These are phyloP conservation scores for Crotophaga sulcirostris DNA, from an alignment of 2,113 vertebrate genomes.

Conservation along the genomic window DNA sequence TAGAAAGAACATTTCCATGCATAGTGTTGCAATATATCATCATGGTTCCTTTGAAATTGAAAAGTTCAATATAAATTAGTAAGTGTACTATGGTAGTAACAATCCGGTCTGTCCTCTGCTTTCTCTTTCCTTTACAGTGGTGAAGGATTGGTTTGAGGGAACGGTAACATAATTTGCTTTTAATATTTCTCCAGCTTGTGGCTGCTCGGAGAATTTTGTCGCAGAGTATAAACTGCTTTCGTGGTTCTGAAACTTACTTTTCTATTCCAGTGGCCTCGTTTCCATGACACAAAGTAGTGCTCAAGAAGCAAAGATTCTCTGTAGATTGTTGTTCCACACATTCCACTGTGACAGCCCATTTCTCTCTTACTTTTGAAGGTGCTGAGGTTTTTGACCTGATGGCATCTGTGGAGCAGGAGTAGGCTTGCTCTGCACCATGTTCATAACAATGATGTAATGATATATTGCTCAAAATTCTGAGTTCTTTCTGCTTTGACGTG, in stretches of 20 bases:
- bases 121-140: neutral
- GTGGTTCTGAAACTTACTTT: neutral
- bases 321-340: fast-evolving
- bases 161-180: neutral
- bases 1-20: neutral
- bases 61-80: neutral
- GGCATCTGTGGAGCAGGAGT: neutral
- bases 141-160: neutral
- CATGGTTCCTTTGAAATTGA: neutral
- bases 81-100: neutral
- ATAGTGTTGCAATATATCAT: neutral
- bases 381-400: neutral
- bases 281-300: neutral
- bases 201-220: neutral
- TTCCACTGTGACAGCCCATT: neutral
- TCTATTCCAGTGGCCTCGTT: neutral
- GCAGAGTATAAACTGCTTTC: neutral
- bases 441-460: neutral
- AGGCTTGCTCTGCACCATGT: neutral
- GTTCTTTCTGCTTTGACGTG: neutral
- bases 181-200: neutral
- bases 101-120: neutral
- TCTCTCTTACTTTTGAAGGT: neutral
- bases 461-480: neutral
- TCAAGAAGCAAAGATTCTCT: neutral